Conservation (phyloP, 1,140 invertebrate species). For the Hyposmocoma kahamanoa region DNA sequence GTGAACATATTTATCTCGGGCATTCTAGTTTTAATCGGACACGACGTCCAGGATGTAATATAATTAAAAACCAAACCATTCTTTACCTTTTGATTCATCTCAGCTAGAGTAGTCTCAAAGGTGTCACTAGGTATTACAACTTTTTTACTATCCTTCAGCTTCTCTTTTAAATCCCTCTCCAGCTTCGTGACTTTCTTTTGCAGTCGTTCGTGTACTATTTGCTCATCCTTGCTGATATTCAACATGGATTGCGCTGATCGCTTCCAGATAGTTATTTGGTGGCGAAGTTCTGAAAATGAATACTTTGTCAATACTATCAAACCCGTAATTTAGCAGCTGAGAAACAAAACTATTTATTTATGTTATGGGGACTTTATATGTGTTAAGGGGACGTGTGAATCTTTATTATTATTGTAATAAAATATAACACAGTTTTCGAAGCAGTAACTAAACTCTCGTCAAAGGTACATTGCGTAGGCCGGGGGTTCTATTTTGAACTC, state of each 20-base stretch:
- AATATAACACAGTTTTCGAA: no score
- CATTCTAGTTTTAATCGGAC: no score
- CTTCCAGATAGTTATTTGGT: constrained; percentile 87
- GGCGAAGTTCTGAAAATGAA: constrained; percentile 79
- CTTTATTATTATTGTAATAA: neutral
- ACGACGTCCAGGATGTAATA: no score
- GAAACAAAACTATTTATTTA: neutral
- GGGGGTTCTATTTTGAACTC: no score
- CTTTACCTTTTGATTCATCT: constrained; percentile 79
- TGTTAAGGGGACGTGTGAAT: neutral
- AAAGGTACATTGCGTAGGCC: no score
- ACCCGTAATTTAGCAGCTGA: no score
- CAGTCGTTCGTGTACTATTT: constrained; percentile 80
- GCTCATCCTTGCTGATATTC: constrained; percentile 86
- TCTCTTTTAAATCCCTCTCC: constrained; percentile 73
- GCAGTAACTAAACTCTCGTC: no score
- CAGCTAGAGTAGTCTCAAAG: constrained; percentile 79
- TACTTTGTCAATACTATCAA: no score
- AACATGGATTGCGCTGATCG: constrained; percentile 83
- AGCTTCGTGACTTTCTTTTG: constrained; percentile 76
- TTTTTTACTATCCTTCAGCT: constrained; percentile 63
- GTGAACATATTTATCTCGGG: no score
- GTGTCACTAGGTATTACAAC: constrained; percentile 74
- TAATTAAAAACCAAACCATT: no score
- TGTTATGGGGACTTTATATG: neutral